Evolutionary conservation across 1,140 invertebrate species (phyloP).

Genomic region (Mya arenaria): DNA sequence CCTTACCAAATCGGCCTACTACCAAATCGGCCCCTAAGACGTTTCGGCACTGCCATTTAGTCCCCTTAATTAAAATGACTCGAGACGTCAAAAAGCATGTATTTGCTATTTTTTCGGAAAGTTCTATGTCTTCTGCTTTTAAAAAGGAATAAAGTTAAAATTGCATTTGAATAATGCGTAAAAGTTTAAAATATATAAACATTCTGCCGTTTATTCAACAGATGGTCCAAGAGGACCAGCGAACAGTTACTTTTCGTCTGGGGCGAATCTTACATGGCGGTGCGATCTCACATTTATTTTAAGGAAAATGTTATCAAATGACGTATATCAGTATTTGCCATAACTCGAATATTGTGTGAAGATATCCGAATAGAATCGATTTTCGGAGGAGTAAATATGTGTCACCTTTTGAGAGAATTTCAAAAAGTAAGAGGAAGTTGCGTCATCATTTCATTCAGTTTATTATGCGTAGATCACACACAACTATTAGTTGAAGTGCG

Average conservation of each 20-base stretch:
- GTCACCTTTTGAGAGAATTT: not conserved
- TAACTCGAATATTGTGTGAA: not conserved
- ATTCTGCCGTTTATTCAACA: conserved; percentile 54
- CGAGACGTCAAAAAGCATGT: no score
- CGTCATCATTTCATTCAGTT: not conserved
- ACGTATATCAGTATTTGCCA: not conserved
- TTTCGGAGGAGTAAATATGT: not conserved
- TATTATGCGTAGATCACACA: not conserved
- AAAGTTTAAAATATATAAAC: no score
- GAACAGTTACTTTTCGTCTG: conserved; percentile 83
- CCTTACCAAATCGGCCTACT: no score
- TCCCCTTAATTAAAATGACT: not conserved
- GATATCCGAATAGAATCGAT: not conserved
- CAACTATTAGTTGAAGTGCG: no score
- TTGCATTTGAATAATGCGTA: no score
- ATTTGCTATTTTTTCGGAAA: no score
- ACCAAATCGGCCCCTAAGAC: no score
- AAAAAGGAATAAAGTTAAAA: not conserved
- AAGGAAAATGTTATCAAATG: no score
- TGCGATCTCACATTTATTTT: conserved; percentile 89
- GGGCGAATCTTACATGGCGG: conserved; percentile 87
- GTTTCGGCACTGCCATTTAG: not conserved
- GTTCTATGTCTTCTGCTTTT: not conserved
- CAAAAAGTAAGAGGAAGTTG: not conserved
- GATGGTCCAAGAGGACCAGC: conserved; percentile 80